A percentile compares a stretch with the other conserved stretches of the same genome.
phyloP scores from a whole-genome alignment of 64 coral and sea anemone species.

The Hydrozoanthus tunicans region DNA sequence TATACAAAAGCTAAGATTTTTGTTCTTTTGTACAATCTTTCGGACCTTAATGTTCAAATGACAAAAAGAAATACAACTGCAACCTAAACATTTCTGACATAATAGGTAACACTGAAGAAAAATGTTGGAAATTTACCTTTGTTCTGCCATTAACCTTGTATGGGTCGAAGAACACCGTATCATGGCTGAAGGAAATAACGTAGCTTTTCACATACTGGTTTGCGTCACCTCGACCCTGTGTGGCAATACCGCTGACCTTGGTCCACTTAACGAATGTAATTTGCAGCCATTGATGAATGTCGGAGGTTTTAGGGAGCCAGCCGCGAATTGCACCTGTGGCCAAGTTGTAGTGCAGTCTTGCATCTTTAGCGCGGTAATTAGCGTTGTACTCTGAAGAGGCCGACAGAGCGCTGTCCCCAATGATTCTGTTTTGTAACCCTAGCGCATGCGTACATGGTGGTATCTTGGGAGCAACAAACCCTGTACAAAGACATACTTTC shows the following conservation, averaged over 20 bases:
- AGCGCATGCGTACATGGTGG: neutral
- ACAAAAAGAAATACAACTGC: neutral
- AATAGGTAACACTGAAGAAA: neutral
- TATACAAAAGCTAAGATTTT: too few relatives aligned
- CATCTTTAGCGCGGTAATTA: neutral
- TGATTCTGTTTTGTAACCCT: neutral
- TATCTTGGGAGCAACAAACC: neutral
- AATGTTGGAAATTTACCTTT: neutral
- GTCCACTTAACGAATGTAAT: conserved; percentile 34
- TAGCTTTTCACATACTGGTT: neutral
- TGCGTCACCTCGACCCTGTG: conserved; percentile 5
- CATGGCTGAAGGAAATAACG: neutral
- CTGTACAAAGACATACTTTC: neutral
- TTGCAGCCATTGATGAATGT: conserved; percentile 22
- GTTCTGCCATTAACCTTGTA: conserved; percentile 31
- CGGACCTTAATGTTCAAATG: neutral
- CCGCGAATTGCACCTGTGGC: neutral
- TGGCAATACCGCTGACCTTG: conserved; percentile 39
- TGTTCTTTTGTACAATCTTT: too few relatives aligned
- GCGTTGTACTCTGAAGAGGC: neutral
- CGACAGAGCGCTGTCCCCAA: neutral
- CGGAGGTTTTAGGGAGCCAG: neutral
- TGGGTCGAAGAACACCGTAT: conserved; percentile 30
- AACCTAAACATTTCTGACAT: too few relatives aligned
- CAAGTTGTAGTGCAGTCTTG: conserved; percentile 19